phyloP scores from a whole-genome alignment of 1,140 invertebrate species.

The Psix sp. region DNA sequence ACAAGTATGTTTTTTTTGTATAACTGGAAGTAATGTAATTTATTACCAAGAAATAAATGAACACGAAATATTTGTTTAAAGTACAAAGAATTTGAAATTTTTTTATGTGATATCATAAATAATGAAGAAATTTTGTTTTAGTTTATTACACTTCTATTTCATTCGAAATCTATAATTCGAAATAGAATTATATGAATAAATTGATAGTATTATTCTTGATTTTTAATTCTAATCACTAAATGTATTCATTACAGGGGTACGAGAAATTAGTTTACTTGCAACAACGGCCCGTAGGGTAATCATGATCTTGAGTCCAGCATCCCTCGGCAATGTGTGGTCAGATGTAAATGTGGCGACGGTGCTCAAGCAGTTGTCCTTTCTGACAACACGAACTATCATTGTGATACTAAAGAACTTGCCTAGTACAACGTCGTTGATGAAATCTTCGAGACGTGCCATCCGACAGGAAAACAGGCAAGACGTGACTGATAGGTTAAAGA shows the following conservation, averaged over 20 bases:
- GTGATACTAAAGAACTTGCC: constrained; percentile 68
- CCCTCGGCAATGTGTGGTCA: constrained; percentile 68
- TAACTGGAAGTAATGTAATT: too few relatives aligned
- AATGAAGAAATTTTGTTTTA: too few relatives aligned
- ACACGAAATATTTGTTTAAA: too few relatives aligned
- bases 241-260: constrained; percentile 62
- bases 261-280: constrained; percentile 70
- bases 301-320: constrained; percentile 68
- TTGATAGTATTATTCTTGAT: too few relatives aligned
- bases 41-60: too few relatives aligned
- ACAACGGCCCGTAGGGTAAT: constrained; percentile 66
- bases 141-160: too few relatives aligned
- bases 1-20: too few relatives aligned
- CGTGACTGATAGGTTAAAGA: constrained; percentile 64
- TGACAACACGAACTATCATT: constrained; percentile 64
- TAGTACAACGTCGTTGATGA: constrained; percentile 64
- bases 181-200: too few relatives aligned
- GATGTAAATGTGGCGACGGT: constrained; percentile 64
- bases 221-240: not conserved
- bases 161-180: too few relatives aligned
- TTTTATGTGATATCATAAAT: too few relatives aligned
- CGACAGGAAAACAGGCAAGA: constrained; percentile 48
- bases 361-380: constrained; percentile 67
- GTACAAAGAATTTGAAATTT: too few relatives aligned
- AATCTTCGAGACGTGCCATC: constrained; percentile 60